Base-by-base conservation (phyloP, 2,888 invertebrate genomes). In the Ormyrus pomaceus region DNA sequence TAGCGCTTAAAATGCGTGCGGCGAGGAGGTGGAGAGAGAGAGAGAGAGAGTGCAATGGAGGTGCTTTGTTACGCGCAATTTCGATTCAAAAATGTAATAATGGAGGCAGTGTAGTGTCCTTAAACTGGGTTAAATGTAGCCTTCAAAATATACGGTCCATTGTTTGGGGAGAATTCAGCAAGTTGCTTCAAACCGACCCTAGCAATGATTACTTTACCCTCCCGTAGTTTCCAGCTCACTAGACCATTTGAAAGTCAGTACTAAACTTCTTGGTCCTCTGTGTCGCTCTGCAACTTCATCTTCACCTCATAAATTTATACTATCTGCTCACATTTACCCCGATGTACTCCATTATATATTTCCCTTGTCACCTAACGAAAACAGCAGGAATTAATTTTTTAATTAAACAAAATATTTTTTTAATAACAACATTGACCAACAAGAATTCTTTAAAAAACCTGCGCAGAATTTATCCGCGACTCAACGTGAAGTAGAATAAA, bases 221-320 rank as follows among this genome's bases (percentile, higher is more conserved):
- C 34, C 45, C 58, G 58, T 61, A 51, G 64, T 61, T 79, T 79
- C 66, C 74, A 75, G 68, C 62, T 64, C 73, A 78, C 70, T 70
- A 77, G 70, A 77, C 76, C 65, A 70, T 74, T 74, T 75, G 70
- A 53, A 79, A 75, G 74, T 69, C 70, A 58, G 53, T 9, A 48
- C 59, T 79, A 75, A 77, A 74, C 75, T 71, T 73, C 68, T 65
- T 53, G 65, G 71, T 53, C 46, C 56, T 70, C 50, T 9, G 58
- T 48, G 61, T 77, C 71, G 58, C 64, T 70, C 77, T 8, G 58
- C 9, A n/a, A 53, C 56, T 71, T 64, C 58, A 71, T 65, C 53
- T 58, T 65, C 58, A 13, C 59, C 71, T 77, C 71, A 53, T 71
- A 65, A 71, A 76, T 64, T 65, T 50, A 46, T 70, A 62, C 55